Evolutionary conservation across 2,113 vertebrate genomes (phyloP).

Genomic region (Anarrhichthys ocellatus): DNA sequence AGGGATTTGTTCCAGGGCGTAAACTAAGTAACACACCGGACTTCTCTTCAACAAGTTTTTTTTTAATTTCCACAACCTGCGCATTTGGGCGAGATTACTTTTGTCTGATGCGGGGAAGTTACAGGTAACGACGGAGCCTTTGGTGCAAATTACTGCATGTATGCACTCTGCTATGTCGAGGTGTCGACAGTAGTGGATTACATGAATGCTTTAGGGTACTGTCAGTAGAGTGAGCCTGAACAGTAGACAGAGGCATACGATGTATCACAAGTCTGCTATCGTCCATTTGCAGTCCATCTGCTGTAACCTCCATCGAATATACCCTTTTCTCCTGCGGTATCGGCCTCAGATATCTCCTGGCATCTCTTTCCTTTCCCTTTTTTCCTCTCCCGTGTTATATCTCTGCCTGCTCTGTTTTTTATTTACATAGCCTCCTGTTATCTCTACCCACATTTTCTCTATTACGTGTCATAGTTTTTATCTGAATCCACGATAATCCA

Average conservation of each 20-base stretch:
- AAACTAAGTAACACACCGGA: conserved; percentile 15
- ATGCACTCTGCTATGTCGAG: neutral
- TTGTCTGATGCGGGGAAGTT: conserved; percentile 41
- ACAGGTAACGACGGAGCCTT: conserved; percentile 25
- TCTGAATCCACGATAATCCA: conserved; percentile 46
- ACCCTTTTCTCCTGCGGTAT: conserved; percentile 13
- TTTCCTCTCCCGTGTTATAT: conserved; percentile 47
- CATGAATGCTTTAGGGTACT: conserved; percentile 17
- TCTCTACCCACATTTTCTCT: conserved; percentile 55
- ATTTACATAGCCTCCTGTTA: conserved; percentile 65
- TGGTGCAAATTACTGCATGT: neutral
- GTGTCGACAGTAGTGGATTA: neutral
- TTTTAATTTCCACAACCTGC: conserved; percentile 12
- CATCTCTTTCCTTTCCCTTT: conserved; percentile 41
- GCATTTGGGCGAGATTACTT: conserved; percentile 24
- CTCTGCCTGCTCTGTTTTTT: conserved; percentile 49
- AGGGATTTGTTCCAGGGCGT: conserved; percentile 3
- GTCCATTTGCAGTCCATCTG: conserved; percentile 42
- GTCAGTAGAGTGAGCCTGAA: conserved; percentile 13
- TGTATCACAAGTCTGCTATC: conserved; percentile 30
- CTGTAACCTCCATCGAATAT: conserved; percentile 18
- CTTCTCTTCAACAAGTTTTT: conserved; percentile 47
- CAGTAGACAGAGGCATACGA: neutral
- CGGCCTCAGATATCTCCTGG: conserved; percentile 50
- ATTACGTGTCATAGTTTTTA: conserved; percentile 52